Evolutionary conservation across 2,888 invertebrate species (phyloP), one percentile per base, ranked within the genome.

Genomic region (Agonopterix arenella): DNA sequence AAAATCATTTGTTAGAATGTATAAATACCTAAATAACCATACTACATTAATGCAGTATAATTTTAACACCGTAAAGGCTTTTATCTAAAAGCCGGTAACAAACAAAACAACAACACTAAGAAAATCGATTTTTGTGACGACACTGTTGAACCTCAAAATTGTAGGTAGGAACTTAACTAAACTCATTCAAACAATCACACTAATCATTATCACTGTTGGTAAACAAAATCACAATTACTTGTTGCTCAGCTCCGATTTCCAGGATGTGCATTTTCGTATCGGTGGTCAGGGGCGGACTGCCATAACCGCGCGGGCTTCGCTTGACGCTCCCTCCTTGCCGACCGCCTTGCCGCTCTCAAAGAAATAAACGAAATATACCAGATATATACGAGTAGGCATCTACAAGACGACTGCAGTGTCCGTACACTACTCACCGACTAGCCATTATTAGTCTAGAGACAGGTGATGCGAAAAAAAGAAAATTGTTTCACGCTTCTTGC

Each of bases 401-500:
- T 28, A 28, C 28, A 28, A 72, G 60, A 69, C 85, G 76, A 78
- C 82, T 76, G 79, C 68, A 56, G 58, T 73, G 74, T 53, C 64
- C 71, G 71, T 72, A 61, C 75, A 73, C 77, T 73, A 66, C 64
- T 70, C 74, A 72, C 75, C 70, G 72, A 84, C 85, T 84, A 78
- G 73, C 73, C 45, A 50, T 48, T 46, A 68, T 57, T 62, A 63
- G 67, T 58, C 66, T 70, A 72, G 54, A 68, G 61, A 54, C 11
- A 67, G 66, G 61, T 68, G 68, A 60, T 69, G 70, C 71, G 73
- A 74, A 84, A 81, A 28, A 84, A 86, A 88, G 86, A 85, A 89
- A 88, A 84, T 84, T 76, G 75, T 78, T 88, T 85, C 84, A 89
- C 85, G 86, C 81, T 80, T 75, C 74, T 71, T 84, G 86, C 84